Evolutionary conservation across 2,113 vertebrate genomes (phyloP).

Genomic region (Podiceps cristatus): DNA sequence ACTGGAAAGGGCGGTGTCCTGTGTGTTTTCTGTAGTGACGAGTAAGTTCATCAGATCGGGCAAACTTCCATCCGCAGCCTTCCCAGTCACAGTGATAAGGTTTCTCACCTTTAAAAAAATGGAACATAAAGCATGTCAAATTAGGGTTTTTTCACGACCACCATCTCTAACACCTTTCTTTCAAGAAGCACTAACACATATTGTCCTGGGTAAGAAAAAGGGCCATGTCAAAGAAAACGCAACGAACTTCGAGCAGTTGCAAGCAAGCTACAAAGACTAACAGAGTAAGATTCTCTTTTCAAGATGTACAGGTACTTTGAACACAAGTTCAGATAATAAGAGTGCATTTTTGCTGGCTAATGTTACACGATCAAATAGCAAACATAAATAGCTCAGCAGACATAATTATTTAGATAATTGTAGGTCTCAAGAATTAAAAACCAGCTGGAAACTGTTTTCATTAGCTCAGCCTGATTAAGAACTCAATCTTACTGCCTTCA

Average conservation of each 20-base stretch:
- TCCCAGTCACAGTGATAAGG: slow-evolving; percentile 99
- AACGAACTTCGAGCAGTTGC: fast-evolving
- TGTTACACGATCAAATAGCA: neutral
- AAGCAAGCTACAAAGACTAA: neutral
- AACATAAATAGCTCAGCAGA: neutral
- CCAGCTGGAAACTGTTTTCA: neutral
- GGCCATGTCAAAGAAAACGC: fast-evolving
- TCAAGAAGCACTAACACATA: neutral
- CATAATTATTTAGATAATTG: neutral
- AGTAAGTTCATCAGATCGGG: slow-evolving; percentile 97
- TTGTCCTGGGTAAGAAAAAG: neutral
- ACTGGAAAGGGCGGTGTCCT: slow-evolving; percentile 96
- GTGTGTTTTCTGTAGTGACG: slow-evolving; percentile 99
- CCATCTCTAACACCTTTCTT: neutral
- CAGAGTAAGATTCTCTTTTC: neutral
- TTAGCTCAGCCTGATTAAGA: neutral
- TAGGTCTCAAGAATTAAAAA: neutral
- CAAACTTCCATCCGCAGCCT: slow-evolving; percentile 98
- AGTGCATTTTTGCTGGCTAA: neutral
- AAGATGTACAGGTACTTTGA: neutral
- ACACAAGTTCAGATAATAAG: neutral
- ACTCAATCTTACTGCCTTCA: neutral
- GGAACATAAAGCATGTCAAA: neutral
- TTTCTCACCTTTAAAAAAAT: slow-evolving; percentile 87
- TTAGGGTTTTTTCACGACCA: neutral